Evolutionary conservation across 2,888 invertebrate species (phyloP).

Genomic region (Ditula angustiorana): DNA sequence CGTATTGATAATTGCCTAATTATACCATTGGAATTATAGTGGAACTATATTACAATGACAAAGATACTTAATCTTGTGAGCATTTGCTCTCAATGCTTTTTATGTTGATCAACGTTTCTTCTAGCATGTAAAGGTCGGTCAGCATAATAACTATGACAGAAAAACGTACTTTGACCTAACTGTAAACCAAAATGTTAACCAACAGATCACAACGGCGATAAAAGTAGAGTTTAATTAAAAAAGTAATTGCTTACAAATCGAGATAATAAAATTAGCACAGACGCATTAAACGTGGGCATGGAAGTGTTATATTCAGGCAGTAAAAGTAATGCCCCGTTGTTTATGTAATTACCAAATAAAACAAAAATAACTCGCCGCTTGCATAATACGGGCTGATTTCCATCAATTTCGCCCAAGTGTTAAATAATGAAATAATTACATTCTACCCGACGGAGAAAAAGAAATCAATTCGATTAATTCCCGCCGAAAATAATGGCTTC

Average conservation of each 20-base stretch:
- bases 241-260: constrained; percentile 13
- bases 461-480: constrained; percentile 57
- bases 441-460: constrained; percentile 50
- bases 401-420: constrained; percentile 57
- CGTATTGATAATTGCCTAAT: too few species aligned
- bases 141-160: not conserved
- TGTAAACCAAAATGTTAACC: not conserved
- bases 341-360: constrained; percentile 24
- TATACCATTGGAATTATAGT: too few species aligned
- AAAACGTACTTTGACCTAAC: not conserved
- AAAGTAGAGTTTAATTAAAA: constrained; percentile 24
- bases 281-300: not conserved
- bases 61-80: too few species aligned
- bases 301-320: constrained; percentile 1
- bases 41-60: not conserved
- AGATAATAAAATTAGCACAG: constrained; percentile 31
- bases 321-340: constrained; percentile 13
- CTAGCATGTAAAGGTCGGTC: not conserved
- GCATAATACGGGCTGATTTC: constrained; percentile 45
- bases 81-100: too few species aligned
- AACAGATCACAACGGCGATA: constrained; percentile 1
- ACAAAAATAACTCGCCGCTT: constrained; percentile 1
- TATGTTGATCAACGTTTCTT: not conserved
- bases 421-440: constrained; percentile 65
- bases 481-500: constrained; percentile 57